phyloP scores from a whole-genome alignment of 2,888 invertebrate genomes.

The Folsomia candida region DNA sequence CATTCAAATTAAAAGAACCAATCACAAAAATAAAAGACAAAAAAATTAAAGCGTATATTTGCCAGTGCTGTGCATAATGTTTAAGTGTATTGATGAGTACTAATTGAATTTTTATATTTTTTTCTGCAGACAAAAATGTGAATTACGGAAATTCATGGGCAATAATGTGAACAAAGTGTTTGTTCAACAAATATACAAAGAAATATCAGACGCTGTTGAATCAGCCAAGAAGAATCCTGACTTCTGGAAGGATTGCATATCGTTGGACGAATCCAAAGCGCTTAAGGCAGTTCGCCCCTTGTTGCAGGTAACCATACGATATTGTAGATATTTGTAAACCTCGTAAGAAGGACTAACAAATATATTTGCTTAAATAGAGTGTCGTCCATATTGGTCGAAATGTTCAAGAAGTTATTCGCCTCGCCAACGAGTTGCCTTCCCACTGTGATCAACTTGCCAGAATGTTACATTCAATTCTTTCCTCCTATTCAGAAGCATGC shows the following conservation, averaged over 20 bases:
- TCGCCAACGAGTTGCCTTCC: slow-evolving; percentile 69
- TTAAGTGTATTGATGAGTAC: not conserved
- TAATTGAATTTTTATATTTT: not conserved
- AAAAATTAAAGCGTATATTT: slow-evolving; percentile 1
- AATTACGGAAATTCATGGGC: slow-evolving; percentile 77
- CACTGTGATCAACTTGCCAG: slow-evolving; percentile 73
- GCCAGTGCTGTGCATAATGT: not conserved
- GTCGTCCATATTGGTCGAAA: slow-evolving; percentile 69
- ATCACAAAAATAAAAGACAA: no score
- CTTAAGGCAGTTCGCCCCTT: slow-evolving; percentile 65
- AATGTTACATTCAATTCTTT: slow-evolving; percentile 68
- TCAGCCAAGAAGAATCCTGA: slow-evolving; percentile 70
- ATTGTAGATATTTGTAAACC: no score
- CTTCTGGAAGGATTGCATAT: slow-evolving; percentile 74
- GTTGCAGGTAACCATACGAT: slow-evolving; percentile 60
- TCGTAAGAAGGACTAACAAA: no score
- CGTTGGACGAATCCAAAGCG: slow-evolving; percentile 67
- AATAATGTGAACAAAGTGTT: slow-evolving; percentile 86
- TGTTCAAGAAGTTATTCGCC: slow-evolving; percentile 65
- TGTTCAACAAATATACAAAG: slow-evolving; percentile 70
- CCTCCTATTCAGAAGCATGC: slow-evolving; percentile 72
- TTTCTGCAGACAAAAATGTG: slow-evolving; percentile 61
- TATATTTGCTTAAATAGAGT: slow-evolving; percentile 64
- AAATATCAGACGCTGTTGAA: slow-evolving; percentile 66
- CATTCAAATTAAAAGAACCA: no score